These are phyloP conservation scores for Pogonocichla stellata DNA, from an alignment of 2,113 vertebrate genomes.

Conservation along the genomic window DNA sequence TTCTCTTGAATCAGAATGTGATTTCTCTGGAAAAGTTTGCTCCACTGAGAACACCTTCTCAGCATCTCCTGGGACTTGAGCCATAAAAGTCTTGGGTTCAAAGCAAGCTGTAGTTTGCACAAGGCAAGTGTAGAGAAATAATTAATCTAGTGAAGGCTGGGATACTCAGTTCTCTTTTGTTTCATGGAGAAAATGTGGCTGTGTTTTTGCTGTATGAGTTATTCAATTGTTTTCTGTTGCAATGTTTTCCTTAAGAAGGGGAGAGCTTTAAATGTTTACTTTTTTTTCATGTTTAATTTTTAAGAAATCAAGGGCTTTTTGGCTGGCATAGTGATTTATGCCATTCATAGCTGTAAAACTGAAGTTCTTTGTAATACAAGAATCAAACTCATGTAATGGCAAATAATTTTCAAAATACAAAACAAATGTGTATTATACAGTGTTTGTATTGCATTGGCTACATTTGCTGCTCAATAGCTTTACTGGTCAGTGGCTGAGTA, in stretches of 20 bases:
- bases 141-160: not conserved
- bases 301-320: not conserved
- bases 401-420: not conserved
- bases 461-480: not conserved
- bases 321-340: not conserved
- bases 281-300: not conserved
- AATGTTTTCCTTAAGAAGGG: not conserved
- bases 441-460: not conserved
- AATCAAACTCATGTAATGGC: not conserved
- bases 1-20: constrained; percentile 35
- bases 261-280: not conserved
- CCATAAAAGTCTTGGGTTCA: constrained; percentile 23
- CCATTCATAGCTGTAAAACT: not conserved
- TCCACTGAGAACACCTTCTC: constrained; percentile 17
- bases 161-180: not conserved
- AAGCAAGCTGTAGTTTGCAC: not conserved
- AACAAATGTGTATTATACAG: not conserved
- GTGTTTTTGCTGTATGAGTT: not conserved
- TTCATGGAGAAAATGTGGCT: not conserved
- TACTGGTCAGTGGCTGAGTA: not conserved
- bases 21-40: constrained; percentile 36
- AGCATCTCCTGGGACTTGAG: constrained; percentile 34
- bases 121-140: not conserved
- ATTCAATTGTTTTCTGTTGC: not conserved
- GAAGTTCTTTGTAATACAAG: not conserved